phyloP scores from a whole-genome alignment of 2,113 vertebrate species.

The Hydrolagus affinis region DNA sequence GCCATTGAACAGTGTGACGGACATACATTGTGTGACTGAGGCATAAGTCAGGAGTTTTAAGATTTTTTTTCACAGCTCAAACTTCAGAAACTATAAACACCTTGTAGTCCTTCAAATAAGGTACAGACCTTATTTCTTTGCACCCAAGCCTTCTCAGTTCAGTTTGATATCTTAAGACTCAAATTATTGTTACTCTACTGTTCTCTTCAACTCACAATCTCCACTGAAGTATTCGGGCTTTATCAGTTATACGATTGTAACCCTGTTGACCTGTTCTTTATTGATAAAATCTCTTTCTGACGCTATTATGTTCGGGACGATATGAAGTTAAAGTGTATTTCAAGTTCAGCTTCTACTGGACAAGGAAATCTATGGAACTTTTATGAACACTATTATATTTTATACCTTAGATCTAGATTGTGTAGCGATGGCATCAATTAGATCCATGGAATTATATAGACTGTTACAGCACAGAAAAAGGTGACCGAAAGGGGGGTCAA shows the following conservation, averaged over 20 bases:
- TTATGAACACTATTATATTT: not conserved
- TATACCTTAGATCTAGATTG: not conserved
- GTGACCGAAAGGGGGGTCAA: too few species aligned
- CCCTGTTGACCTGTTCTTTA: not conserved
- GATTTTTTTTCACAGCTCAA: not conserved
- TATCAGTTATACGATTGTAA: not conserved
- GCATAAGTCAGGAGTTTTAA: not conserved
- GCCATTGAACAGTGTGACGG: not conserved
- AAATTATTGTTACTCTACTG: not conserved
- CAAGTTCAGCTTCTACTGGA: not conserved
- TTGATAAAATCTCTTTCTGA: constrained; percentile 6
- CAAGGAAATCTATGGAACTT: not conserved
- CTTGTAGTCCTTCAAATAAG: not conserved
- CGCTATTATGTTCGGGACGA: not conserved
- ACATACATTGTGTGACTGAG: not conserved
- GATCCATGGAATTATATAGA: not conserved
- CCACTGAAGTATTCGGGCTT: not conserved
- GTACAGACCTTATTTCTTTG: not conserved
- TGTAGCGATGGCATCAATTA: not conserved
- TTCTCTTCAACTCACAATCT: constrained; percentile 14
- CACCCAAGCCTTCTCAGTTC: not conserved
- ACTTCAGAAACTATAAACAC: not conserved
- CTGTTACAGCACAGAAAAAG: too few species aligned
- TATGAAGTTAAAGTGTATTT: not conserved
- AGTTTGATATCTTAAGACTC: too few species aligned